Evolutionary conservation across 1,140 invertebrate species (phyloP).

Genomic region (Laupala kohalensis): DNA sequence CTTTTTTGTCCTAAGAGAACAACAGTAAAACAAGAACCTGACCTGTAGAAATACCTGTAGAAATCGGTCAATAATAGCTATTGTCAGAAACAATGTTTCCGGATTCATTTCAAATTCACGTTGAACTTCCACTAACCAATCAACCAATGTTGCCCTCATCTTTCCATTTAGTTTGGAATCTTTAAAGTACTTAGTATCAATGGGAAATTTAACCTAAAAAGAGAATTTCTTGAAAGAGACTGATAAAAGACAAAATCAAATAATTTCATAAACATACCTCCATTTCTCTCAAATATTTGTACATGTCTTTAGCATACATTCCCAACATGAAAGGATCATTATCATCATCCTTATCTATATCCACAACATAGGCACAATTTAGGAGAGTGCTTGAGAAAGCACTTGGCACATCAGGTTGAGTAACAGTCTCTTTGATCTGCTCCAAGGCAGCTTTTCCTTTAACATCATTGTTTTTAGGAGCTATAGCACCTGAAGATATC

Average conservation of each 20-base stretch:
- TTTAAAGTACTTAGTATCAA: neutral
- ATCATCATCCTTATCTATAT: slow-evolving; percentile 41
- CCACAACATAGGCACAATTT: slow-evolving; percentile 18
- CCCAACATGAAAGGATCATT: slow-evolving; percentile 41
- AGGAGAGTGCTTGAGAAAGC: neutral
- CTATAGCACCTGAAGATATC: too few relatives aligned
- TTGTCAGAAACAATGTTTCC: slow-evolving; percentile 82
- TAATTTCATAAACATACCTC: slow-evolving; percentile 26
- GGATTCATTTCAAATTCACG: slow-evolving; percentile 72
- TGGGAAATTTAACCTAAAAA: slow-evolving; percentile 7
- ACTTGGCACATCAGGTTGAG: neutral
- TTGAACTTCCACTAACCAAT: slow-evolving; percentile 92
- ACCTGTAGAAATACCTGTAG: slow-evolving; percentile 4
- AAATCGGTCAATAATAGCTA: slow-evolving; percentile 65
- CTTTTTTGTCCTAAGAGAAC: neutral
- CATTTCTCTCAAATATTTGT: slow-evolving; percentile 36
- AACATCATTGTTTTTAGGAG: neutral
- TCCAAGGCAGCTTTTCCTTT: neutral
- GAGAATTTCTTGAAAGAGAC: too few relatives aligned
- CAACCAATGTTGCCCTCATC: slow-evolving; percentile 79
- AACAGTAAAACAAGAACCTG: neutral
- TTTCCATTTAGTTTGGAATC: slow-evolving; percentile 44
- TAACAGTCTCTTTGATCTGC: neutral
- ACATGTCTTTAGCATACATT: slow-evolving; percentile 44
- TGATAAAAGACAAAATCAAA: slow-evolving; percentile 3